Evolutionary conservation across 1,140 invertebrate genomes (phyloP).

Genomic region (Platyscapa corneri): DNA sequence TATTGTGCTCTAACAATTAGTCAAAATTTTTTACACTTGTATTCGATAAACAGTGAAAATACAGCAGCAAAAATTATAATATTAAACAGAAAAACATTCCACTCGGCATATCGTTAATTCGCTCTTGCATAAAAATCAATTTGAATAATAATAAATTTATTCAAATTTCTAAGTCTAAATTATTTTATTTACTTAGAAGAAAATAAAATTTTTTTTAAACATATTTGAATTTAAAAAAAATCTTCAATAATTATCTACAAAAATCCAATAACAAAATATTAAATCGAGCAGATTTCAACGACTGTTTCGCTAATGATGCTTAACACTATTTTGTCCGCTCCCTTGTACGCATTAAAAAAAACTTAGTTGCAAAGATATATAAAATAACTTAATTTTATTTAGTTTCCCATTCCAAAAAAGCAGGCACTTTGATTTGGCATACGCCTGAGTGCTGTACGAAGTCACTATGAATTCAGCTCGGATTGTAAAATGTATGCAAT

Average conservation of each 20-base stretch:
- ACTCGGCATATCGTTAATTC: too few relatives aligned
- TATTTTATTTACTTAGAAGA: neutral
- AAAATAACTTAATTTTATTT: slow-evolving; percentile 17
- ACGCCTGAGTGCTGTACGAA: neutral
- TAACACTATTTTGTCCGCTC: neutral
- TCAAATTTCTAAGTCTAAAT: neutral
- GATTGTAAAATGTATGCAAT: slow-evolving; percentile 9
- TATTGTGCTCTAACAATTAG: too few relatives aligned
- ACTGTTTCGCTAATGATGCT: neutral
- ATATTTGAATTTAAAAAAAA: neutral
- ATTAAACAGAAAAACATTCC: too few relatives aligned
- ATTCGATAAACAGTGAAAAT: too few relatives aligned
- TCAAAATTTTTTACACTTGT: too few relatives aligned
- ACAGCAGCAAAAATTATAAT: too few relatives aligned
- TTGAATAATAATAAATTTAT: neutral
- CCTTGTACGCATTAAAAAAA: neutral
- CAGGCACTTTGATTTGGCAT: neutral
- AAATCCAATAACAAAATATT: neutral
- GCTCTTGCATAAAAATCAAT: neutral
- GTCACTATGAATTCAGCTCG: slow-evolving; percentile 17
- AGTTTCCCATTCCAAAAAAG: neutral
- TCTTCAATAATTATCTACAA: neutral
- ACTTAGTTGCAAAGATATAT: neutral
- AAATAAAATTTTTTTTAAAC: neutral
- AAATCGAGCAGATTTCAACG: neutral